Conservation (phyloP, 2,888 invertebrate species). For the Eulithis prunata region DNA sequence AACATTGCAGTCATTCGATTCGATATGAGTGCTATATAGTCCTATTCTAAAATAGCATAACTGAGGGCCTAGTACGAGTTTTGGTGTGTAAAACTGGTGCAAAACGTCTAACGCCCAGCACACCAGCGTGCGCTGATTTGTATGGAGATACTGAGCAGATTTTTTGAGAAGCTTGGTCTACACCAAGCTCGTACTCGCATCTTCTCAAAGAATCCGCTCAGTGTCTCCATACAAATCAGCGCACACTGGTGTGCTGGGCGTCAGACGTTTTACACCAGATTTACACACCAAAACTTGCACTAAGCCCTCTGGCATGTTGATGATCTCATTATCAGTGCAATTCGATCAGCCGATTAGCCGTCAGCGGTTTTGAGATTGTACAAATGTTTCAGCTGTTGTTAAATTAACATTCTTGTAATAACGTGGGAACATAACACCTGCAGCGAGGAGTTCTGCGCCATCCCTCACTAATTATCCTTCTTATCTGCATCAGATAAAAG, state of each 20-base stretch:
- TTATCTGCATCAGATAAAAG: slow-evolving; percentile 78
- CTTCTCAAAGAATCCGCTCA: no score
- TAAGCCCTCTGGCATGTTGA: slow-evolving; percentile 13
- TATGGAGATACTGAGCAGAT: no score
- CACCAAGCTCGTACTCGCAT: no score
- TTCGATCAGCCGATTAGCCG: slow-evolving; percentile 1
- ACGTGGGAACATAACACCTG: slow-evolving; percentile 74
- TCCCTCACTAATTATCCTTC: slow-evolving; percentile 75
- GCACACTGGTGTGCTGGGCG: no score
- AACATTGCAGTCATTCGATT: slow-evolving; percentile 58
- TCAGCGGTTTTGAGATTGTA: slow-evolving; percentile 13
- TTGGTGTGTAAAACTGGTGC: no score
- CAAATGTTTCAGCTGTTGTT: slow-evolving; percentile 21
- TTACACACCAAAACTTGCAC: no score
- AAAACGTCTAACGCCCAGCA: no score
- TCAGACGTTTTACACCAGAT: no score
- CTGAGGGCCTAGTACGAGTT: background rate
- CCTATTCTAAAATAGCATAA: slow-evolving; percentile 27
- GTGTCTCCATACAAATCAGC: no score
- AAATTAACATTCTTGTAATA: slow-evolving; percentile 29
- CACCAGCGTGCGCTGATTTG: no score
- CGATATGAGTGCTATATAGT: slow-evolving; percentile 36
- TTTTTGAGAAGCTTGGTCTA: no score
- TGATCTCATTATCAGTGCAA: slow-evolving; percentile 11
- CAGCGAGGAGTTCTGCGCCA: slow-evolving; percentile 55